These are phyloP conservation scores for Mormyrops attenuatus DNA, from an alignment of 2,797 vertebrate species.

Conservation along the genomic window DNA sequence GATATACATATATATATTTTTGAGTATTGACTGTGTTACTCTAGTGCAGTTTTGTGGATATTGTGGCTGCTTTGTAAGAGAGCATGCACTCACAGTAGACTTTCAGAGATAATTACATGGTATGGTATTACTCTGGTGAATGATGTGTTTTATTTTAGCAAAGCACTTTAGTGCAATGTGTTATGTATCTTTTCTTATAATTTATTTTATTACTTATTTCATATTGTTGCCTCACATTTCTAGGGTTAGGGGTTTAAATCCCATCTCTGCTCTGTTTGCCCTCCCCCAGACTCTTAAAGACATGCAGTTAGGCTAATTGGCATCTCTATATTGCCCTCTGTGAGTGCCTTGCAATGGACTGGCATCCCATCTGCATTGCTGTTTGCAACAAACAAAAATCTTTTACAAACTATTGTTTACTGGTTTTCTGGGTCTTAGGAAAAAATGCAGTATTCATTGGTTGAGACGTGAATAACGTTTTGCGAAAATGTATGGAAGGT, in stretches of 20 bases:
- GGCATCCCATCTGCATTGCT: neutral
- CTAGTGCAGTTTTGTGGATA: neutral
- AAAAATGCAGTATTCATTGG: neutral
- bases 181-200: neutral
- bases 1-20: neutral
- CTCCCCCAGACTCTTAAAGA: neutral
- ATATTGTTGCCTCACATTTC: neutral
- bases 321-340: neutral
- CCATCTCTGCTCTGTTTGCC: neutral
- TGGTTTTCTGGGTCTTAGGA: neutral
- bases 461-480: neutral
- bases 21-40: neutral
- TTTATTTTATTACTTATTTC: neutral
- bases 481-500: neutral
- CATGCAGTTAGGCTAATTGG: neutral
- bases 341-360: too few species aligned
- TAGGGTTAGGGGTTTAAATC: neutral
- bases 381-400: neutral
- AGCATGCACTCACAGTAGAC: neutral
- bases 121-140: neutral
- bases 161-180: neutral
- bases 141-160: neutral
- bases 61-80: neutral
- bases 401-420: neutral
- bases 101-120: neutral